Evolutionary conservation across 2,888 invertebrate genomes (phyloP).

Genomic region (Heliconius aoede): DNA sequence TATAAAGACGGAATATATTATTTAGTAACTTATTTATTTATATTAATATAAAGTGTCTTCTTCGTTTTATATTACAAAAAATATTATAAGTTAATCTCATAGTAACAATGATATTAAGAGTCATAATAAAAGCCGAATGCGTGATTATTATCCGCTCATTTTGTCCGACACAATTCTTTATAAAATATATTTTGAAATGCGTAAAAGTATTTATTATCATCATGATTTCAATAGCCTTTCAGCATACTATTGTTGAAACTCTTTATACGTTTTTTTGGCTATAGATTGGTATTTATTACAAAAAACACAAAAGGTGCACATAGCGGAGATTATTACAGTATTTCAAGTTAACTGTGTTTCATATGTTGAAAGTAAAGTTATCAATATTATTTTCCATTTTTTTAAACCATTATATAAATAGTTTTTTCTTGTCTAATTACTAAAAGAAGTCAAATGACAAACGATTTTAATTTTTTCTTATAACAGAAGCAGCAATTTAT

Average conservation of each 20-base stretch:
- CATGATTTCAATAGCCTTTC: neutral
- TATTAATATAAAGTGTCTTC: too few species aligned
- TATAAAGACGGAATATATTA: neutral
- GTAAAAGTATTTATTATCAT: neutral
- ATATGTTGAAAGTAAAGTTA: neutral
- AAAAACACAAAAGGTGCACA: neutral
- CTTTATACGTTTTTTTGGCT: neutral
- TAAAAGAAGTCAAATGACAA: too few species aligned
- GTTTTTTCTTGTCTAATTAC: too few species aligned
- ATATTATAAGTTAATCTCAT: neutral
- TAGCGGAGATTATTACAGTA: neutral
- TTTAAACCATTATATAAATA: neutral
- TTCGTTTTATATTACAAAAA: too few species aligned
- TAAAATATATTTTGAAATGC: conserved; percentile 1
- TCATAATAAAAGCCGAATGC: neutral
- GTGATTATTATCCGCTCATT: conserved; percentile 5
- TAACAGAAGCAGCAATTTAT: too few species aligned
- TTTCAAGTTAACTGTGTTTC: neutral
- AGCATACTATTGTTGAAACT: conserved; percentile 2
- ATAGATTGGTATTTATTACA: neutral
- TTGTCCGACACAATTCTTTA: neutral
- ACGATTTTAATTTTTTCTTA: too few species aligned
- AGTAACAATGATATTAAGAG: neutral
- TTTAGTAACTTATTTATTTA: neutral
- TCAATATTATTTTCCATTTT: neutral